Conservation (phyloP, 2,113 vertebrate species). For the Cyanoliseus patagonus region DNA sequence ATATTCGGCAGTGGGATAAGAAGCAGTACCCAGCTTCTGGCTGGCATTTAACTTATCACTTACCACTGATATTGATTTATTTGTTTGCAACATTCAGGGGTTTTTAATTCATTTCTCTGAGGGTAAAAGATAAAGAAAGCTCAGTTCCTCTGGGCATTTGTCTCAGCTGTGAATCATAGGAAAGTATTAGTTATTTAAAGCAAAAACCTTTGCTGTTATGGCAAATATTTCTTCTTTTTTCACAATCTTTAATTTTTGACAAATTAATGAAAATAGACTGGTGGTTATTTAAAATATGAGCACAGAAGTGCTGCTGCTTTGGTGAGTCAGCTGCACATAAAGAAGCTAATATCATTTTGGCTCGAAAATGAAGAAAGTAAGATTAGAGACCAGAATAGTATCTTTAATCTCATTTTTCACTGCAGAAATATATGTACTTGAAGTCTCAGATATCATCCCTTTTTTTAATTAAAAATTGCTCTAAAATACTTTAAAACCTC, state of each 20-base stretch:
- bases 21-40: not conserved
- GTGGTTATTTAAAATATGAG: not conserved
- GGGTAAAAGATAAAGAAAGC: not conserved
- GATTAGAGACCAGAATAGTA: slow-evolving; percentile 33
- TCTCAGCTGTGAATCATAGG: not conserved
- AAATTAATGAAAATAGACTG: slow-evolving; percentile 12
- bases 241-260: not conserved
- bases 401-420: slow-evolving; percentile 30
- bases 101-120: not conserved
- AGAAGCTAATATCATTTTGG: not conserved
- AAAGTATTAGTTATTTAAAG: slow-evolving; percentile 5
- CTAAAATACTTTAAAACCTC: not conserved
- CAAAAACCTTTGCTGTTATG: not conserved
- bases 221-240: not conserved
- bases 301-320: not conserved
- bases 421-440: not conserved
- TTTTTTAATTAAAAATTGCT: slow-evolving; percentile 23
- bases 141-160: not conserved
- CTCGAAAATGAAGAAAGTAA: slow-evolving; percentile 1
- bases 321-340: not conserved
- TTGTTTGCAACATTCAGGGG: not conserved
- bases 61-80: not conserved
- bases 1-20: not conserved
- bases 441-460: slow-evolving; percentile 2
- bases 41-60: not conserved